Evolutionary conservation across 2,888 invertebrate species (phyloP), one percentile per base, ranked within the genome.

Genomic region (Rhingia campestris): DNA sequence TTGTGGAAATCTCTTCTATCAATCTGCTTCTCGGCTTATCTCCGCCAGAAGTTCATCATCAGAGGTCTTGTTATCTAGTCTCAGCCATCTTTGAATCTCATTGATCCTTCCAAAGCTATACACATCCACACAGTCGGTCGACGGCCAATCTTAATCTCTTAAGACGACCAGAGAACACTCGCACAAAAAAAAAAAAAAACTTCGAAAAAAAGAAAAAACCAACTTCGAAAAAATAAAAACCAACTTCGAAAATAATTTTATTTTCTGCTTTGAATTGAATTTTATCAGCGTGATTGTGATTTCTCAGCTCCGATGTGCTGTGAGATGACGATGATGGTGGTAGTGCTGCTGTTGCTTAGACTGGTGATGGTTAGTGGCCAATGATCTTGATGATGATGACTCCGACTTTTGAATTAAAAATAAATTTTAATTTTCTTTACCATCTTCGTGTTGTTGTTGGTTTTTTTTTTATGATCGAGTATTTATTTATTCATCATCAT

Each of bases 261-360:
- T 81, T 69, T 70, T 77, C 67, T 39, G 39, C 76, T 81, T 81
- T 58, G 70, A 66, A 76, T 61, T 47, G 49, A 76, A 76, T 75
- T 76, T 81, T 81, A 81, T 81, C 81, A 81, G 54, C 76, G 7
- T 12, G 70, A 76, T 66, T 81, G 33, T 61, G 76, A 79, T 79
- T 77, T 53, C 54, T 22, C 33, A 22, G 22, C 22, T 41, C 54
- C n/a, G 63, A 56, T 56, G 49, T 22, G 22, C 22, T 22, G 39
- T 39, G 10, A 22, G 22, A 22, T 22, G 22, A 22, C 22, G 22
- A 22, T 22, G 22, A 22, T 22, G 9, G 7, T 45, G 59, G n/a
- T 37, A 9, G 3, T 30, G 22, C 6, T 51, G 7, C 35, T 6
- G 7, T 1, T 22, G n/a, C 4, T 58, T 30, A 4, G 33, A 12